Evolutionary conservation across 2,113 vertebrate genomes (phyloP).

Genomic region (Limanda limanda): DNA sequence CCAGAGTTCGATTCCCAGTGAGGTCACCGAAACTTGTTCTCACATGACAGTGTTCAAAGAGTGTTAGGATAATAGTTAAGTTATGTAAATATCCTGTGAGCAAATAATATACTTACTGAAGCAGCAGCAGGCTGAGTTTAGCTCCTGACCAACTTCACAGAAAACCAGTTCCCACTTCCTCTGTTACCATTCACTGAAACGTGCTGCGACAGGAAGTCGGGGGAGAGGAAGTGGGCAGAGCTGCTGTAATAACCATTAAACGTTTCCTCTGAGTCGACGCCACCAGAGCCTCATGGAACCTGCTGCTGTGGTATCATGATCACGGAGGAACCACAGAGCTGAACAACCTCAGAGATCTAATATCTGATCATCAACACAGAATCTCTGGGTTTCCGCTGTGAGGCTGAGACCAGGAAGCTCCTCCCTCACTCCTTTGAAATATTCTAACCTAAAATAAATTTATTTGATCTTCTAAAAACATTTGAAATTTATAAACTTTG

Average conservation of each 20-base stretch:
- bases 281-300: slow-evolving; percentile 49
- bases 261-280: slow-evolving; percentile 57
- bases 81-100: no score
- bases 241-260: slow-evolving; percentile 62
- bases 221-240: slow-evolving; percentile 74
- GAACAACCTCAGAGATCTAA: not conserved
- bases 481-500: no score
- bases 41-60: no score
- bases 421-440: no score
- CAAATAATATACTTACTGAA: no score
- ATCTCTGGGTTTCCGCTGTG: no score
- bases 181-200: slow-evolving; percentile 36
- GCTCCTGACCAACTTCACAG: slow-evolving; percentile 61
- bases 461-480: no score
- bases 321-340: slow-evolving; percentile 6
- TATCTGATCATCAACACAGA: not conserved
- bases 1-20: not conserved
- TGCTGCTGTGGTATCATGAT: not conserved
- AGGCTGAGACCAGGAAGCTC: no score
- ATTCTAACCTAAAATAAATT: no score
- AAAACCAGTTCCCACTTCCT: slow-evolving; percentile 62
- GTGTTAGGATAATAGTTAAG: no score
- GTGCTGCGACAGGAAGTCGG: slow-evolving; percentile 67
- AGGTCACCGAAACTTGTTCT: not conserved
- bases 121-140: not conserved